Evolutionary conservation across 2,888 invertebrate species (phyloP).

Genomic region (Iphiclides podalirius): DNA sequence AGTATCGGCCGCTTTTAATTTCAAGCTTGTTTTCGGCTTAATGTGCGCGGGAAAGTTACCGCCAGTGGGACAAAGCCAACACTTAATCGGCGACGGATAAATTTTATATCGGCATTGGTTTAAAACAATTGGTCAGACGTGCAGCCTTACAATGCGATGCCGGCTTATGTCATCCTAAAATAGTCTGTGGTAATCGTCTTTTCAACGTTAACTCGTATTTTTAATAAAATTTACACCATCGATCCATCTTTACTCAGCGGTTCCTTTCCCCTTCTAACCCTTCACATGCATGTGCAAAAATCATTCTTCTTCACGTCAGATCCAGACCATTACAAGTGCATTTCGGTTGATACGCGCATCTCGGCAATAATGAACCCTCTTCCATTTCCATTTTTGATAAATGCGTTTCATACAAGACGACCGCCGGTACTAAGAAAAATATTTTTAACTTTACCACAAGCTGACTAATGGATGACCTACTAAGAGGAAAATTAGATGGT

Average conservation of each 20-base stretch:
- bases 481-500: too few species aligned
- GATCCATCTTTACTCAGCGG: background rate
- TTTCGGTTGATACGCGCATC: background rate
- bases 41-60: conserved; percentile 21
- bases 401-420: too few species aligned
- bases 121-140: too few species aligned
- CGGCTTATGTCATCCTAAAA: too few species aligned
- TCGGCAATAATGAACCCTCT: background rate
- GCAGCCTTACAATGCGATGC: too few species aligned
- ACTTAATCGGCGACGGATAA: too few species aligned
- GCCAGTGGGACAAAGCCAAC: background rate
- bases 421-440: too few species aligned
- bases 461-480: too few species aligned
- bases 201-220: too few species aligned
- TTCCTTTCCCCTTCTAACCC: background rate
- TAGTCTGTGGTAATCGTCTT: too few species aligned
- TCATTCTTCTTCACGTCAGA: background rate
- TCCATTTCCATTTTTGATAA: background rate
- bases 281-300: background rate
- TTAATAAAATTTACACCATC: background rate
- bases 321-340: background rate
- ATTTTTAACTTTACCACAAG: too few species aligned
- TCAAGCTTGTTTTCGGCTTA: conserved; percentile 31
- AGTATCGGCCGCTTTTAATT: conserved; percentile 32
- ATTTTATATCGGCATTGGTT: too few species aligned